These are phyloP conservation scores for Chrysolina oricalcia DNA, from an alignment of 2,888 invertebrate species.

Conservation along the genomic window DNA sequence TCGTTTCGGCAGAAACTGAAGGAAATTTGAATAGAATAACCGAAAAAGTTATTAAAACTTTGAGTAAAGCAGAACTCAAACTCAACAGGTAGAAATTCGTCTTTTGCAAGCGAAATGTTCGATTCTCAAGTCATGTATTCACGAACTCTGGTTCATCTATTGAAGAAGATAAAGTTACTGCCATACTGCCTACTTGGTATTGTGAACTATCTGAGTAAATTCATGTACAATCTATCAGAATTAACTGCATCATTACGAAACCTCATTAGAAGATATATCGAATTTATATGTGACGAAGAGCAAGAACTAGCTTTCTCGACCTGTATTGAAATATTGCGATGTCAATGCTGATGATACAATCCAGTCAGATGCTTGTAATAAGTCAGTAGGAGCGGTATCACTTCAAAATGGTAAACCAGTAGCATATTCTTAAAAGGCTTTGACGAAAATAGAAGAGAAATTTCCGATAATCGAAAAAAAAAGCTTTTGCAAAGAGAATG, in stretches of 20 bases:
- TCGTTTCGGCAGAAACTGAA: background rate
- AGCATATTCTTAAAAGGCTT: background rate
- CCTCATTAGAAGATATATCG: background rate
- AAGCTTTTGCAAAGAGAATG: background rate
- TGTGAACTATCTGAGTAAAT: background rate
- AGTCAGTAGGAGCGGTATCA: background rate
- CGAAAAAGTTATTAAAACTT: background rate
- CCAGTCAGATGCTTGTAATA: background rate
- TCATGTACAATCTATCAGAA: no score
- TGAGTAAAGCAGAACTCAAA: background rate
- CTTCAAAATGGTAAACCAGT: conserved; percentile 3
- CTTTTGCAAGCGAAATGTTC: background rate
- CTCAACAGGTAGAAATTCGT: background rate
- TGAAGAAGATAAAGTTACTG: background rate
- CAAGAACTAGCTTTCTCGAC: background rate
- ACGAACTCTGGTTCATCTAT: background rate
- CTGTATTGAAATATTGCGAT: no score
- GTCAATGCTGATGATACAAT: background rate
- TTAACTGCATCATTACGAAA: conserved; percentile 1
- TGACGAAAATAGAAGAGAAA: background rate
- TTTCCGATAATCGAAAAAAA: background rate
- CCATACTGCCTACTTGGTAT: background rate
- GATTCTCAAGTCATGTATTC: no score
- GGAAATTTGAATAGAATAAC: background rate
- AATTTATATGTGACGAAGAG: background rate